Conservation (phyloP, 2,797 vertebrate species). For the Arctocebus calabarensis region DNA sequence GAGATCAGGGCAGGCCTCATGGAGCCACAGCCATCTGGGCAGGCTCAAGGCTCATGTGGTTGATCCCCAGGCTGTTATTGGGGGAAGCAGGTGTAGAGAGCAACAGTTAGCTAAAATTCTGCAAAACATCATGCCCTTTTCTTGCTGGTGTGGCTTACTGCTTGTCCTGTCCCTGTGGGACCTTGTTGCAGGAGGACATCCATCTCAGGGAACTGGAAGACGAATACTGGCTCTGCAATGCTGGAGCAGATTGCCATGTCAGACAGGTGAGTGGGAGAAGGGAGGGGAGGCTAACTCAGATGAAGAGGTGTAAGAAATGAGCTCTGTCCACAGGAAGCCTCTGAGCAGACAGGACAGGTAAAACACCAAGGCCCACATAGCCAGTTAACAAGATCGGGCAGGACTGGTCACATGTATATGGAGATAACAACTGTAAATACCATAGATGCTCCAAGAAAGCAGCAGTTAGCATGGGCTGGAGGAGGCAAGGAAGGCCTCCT, state of each 20-base stretch:
- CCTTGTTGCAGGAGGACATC: constrained; percentile 94
- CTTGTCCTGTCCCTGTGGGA: constrained; percentile 1
- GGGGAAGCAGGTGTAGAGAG: neutral
- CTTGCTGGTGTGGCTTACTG: neutral
- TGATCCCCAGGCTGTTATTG: neutral
- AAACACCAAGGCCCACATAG: neutral
- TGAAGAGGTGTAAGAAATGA: neutral
- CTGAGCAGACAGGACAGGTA: neutral
- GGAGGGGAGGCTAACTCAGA: neutral
- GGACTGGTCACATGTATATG: constrained; percentile 10
- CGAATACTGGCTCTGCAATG: constrained; percentile 99
- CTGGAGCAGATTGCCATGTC: constrained; percentile 99
- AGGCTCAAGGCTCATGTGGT: neutral
- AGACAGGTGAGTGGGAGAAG: constrained; percentile 92
- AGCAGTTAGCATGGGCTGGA: neutral
- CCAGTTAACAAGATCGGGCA: constrained; percentile 36
- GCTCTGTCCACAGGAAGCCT: neutral
- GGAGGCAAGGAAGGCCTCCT: neutral
- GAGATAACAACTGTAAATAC: neutral
- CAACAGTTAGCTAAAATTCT: neutral
- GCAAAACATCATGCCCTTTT: neutral
- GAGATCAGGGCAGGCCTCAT: neutral
- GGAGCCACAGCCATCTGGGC: neutral
- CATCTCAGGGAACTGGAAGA: constrained; percentile 99
- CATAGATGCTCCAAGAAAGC: neutral